Base-by-base conservation (phyloP, 2,797 vertebrate genomes). In the Macropodus opercularis region DNA sequence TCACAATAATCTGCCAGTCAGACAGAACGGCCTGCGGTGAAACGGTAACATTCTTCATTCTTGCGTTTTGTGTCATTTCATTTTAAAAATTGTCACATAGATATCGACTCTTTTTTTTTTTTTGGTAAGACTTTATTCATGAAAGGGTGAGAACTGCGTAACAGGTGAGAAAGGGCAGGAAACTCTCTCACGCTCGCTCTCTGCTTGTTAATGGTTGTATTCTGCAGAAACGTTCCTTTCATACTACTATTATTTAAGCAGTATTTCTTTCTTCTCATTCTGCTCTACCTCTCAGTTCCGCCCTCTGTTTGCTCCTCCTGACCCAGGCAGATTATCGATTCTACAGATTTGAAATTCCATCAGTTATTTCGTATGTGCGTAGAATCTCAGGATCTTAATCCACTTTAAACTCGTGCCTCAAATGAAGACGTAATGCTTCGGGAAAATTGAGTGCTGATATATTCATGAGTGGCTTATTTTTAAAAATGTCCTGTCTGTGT, bases 401-500 rank as follows among this genome's bases (percentile, higher is more conserved):
- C n/a, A n/a, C n/a, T n/a, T n/a, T n/a, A n/a, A n/a, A n/a, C n/a
- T n/a, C n/a, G n/a, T n/a, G n/a, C n/a, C n/a, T n/a, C n/a, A n/a
- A n/a, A n/a, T n/a, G n/a, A n/a, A n/a, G n/a, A n/a, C n/a, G n/a
- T n/a, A 26, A 10, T 58, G 34, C 55, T 19, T 24, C 11, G 2
- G 6, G 27, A 43, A 43, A 53, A 53, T 14, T 8, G 24, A 44
- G 23, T 46, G 59, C 23, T 70, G 31, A 65, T 38, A 49, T 65
- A 64, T 77, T 65, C 27, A 72, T 63, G 54, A 70, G 40, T 8
- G 62, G 12, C 57, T 60, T 70, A 63, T 68, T 69, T 73, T 69
- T 73, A 19, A 56, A 79, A 54, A 72, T 46, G 62, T 60, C 74
- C 71, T 74, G 26, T 83, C 60, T 77, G 26, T 75, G 72, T 38